A percentile compares a stretch with the other conserved stretches of the same genome.
Evolutionary conservation across 2,888 invertebrate species (phyloP).

Genomic region (Lasioglossum malachurum): DNA sequence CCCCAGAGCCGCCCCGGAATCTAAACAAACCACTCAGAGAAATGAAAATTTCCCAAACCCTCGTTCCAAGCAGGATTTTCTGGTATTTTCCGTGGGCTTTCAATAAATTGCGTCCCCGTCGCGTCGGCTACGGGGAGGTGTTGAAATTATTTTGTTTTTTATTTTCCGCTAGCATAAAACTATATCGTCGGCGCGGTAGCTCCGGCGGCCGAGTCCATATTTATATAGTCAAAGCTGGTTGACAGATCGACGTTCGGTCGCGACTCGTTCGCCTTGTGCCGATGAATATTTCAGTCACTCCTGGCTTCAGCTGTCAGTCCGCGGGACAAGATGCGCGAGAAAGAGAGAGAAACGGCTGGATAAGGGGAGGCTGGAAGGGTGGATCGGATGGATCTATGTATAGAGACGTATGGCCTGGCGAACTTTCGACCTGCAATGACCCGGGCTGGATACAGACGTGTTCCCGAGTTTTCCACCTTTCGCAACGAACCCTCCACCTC

Average conservation of each 20-base stretch:
- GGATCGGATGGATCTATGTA: conserved; percentile 68
- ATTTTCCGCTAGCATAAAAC: conserved; percentile 23
- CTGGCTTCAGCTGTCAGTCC: conserved; percentile 83
- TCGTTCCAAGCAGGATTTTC: background rate
- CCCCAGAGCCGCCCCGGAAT: background rate
- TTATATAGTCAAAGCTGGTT: conserved; percentile 72
- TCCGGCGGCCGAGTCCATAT: conserved; percentile 47
- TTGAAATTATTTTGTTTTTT: conserved; percentile 31
- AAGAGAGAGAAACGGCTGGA: conserved; percentile 52
- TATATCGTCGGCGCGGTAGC: background rate
- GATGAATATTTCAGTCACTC: conserved; percentile 82
- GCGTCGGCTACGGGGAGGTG: background rate
- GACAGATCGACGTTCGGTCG: conserved; percentile 85
- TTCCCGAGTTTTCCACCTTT: conserved; percentile 57
- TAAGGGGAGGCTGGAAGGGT: conserved; percentile 20
- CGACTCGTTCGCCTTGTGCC: conserved; percentile 79
- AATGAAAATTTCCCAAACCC: background rate
- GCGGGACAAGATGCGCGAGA: conserved; percentile 67
- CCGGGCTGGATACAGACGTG: conserved; percentile 70
- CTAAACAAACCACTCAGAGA: conserved; percentile 12
- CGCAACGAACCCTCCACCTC: conserved; percentile 22
- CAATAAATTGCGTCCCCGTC: background rate
- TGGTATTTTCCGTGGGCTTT: background rate
- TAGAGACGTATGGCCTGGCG: conserved; percentile 80
- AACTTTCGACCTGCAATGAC: conserved; percentile 85